phyloP scores from a whole-genome alignment of 2,797 vertebrate genomes.

The Clarias pachynema region DNA sequence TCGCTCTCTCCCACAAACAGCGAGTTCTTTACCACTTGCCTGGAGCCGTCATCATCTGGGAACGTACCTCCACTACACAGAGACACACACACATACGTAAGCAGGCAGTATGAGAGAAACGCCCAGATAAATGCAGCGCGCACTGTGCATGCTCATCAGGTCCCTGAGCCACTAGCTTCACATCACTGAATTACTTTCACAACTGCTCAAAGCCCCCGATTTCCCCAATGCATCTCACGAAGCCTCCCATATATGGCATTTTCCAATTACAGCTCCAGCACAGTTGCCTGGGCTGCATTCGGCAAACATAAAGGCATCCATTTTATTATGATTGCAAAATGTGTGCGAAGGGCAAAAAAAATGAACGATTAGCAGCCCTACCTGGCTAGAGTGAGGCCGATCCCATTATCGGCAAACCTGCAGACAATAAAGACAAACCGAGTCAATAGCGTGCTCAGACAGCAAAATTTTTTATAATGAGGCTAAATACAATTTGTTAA shows the following conservation, averaged over 20 bases:
- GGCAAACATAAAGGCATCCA: conserved; percentile 52
- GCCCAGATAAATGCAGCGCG: conserved; percentile 11
- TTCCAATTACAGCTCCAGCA: conserved; percentile 66
- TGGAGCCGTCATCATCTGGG: conserved; percentile 93
- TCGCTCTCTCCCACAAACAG: conserved; percentile 95
- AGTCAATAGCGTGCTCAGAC: conserved; percentile 53
- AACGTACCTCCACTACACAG: conserved; percentile 89
- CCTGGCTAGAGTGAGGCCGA: conserved; percentile 95
- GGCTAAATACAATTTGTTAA: not conserved
- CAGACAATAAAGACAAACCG: conserved; percentile 47
- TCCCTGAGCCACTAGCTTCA: conserved; percentile 43
- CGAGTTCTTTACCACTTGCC: conserved; percentile 94
- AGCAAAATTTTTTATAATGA: not conserved
- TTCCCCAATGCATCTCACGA: conserved; percentile 55
- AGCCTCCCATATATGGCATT: conserved; percentile 64
- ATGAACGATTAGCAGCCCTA: conserved; percentile 64
- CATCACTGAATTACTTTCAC: conserved; percentile 62
- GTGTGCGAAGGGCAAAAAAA: conserved; percentile 40
- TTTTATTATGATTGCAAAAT: conserved; percentile 48
- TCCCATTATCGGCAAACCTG: conserved; percentile 97
- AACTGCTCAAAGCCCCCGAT: conserved; percentile 52
- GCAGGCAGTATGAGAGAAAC: conserved; percentile 27
- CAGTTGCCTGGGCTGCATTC: conserved; percentile 45
- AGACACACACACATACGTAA: conserved; percentile 27
- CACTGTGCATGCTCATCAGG: conserved; percentile 23